A percentile compares a stretch with the other conserved stretches of the same genome.
These are phyloP conservation scores for Xenopus tropicalis DNA, from an alignment of 2,113 vertebrate species.

Conservation along the genomic window DNA sequence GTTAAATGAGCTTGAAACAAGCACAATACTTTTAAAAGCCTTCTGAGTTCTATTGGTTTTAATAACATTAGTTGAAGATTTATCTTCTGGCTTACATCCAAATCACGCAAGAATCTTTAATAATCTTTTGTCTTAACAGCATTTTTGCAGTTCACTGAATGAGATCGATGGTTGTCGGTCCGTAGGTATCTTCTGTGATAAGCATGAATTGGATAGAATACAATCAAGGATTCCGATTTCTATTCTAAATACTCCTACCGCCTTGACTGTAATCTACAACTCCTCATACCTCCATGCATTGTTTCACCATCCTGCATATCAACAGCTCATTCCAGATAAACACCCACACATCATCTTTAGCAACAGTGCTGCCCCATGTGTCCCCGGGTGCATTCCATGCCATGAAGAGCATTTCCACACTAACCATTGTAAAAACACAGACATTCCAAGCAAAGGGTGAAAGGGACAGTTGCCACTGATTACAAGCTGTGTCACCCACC, in stretches of 20 bases:
- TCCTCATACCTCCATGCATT: background rate
- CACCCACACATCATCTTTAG: background rate
- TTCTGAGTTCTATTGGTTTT: no score
- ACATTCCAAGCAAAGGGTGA: slow-evolving; percentile 31
- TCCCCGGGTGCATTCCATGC: slow-evolving; percentile 18
- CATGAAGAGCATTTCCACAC: slow-evolving; percentile 19
- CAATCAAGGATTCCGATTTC: background rate
- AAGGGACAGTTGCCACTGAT: slow-evolving; percentile 30
- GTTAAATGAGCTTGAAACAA: no score
- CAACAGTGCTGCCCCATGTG: background rate
- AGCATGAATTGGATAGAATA: background rate
- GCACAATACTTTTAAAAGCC: no score
- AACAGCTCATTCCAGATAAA: background rate
- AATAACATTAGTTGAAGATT: no score
- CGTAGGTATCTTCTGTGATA: no score
- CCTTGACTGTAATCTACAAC: background rate
- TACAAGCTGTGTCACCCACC: slow-evolving; percentile 36
- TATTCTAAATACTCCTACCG: background rate
- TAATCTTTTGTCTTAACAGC: no score
- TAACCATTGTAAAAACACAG: slow-evolving; percentile 36
- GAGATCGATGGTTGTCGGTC: no score
- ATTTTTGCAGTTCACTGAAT: no score
- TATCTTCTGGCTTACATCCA: no score
- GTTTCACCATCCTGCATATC: background rate
- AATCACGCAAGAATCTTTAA: no score